Percentiles rank a stretch among this genome's conserved stretches.
Conservation (phyloP, 2,797 vertebrate genomes). For the Argentina silus region DNA sequence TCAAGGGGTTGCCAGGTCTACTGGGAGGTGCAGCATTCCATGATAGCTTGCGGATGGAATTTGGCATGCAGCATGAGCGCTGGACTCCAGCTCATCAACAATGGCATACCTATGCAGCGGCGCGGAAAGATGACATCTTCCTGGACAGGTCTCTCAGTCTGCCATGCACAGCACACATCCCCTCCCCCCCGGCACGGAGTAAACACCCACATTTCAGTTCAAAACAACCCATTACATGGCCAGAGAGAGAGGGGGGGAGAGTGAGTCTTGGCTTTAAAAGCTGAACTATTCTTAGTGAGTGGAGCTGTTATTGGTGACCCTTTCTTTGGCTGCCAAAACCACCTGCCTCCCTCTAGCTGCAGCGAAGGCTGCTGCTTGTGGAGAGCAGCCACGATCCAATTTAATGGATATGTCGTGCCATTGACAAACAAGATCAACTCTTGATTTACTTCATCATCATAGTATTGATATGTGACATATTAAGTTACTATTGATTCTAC, state of each 20-base stretch:
- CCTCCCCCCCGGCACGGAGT: constrained; percentile 7
- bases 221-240: constrained; percentile 38
- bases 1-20: constrained; percentile 69
- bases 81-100: constrained; percentile 62
- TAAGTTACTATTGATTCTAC: no score
- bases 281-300: constrained; percentile 36
- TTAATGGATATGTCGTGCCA: no score
- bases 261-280: constrained; percentile 17
- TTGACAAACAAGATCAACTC: no score
- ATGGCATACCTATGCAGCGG: constrained; percentile 57
- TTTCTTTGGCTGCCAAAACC: constrained; percentile 12
- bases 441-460: no score
- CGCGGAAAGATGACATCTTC: constrained; percentile 42
- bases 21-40: constrained; percentile 72
- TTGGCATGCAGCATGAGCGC: constrained; percentile 59
- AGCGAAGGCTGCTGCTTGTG: neutral
- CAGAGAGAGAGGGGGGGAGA: neutral
- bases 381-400: no score
- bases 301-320: constrained; percentile 4
- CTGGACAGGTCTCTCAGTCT: constrained; percentile 19
- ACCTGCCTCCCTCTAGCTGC: neutral
- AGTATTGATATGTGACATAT: no score
- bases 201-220: constrained; percentile 50
- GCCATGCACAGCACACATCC: neutral
- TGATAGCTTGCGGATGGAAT: constrained; percentile 66